These are phyloP conservation scores for Picathartes gymnocephalus DNA, from an alignment of 2,113 vertebrate species.

Conservation along the genomic window DNA sequence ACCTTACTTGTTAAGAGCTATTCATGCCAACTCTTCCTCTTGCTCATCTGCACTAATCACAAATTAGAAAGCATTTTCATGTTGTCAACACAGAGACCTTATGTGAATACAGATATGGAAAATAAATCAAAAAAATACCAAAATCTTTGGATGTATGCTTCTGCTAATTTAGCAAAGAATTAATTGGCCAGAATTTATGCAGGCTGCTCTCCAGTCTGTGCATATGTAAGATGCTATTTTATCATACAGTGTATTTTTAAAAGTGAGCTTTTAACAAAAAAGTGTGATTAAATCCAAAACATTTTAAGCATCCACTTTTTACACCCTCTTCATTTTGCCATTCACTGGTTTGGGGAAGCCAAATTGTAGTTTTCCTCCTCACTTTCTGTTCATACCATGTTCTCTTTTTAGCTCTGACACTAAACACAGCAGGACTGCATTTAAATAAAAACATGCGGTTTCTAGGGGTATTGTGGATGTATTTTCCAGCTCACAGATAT, in stretches of 20 bases:
- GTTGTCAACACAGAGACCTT: neutral
- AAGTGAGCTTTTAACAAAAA: neutral
- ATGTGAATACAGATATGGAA: neutral
- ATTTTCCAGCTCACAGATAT: neutral
- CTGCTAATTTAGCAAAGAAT: neutral
- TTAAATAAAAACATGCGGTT: constrained; percentile 5
- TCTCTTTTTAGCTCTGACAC: neutral
- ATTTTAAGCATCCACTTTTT: neutral
- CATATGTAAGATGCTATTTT: neutral
- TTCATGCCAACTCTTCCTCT: neutral
- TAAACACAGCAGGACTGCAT: neutral
- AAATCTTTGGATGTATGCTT: neutral
- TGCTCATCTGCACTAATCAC: neutral
- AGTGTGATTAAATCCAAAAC: neutral
- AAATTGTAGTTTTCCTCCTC: neutral
- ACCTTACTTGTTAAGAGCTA: neutral
- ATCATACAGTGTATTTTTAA: neutral
- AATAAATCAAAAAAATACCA: neutral
- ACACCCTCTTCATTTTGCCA: neutral
- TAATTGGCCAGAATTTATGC: neutral
- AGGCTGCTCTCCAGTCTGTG: neutral
- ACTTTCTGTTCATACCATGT: neutral
- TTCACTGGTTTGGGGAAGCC: neutral
- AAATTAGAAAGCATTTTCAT: constrained; percentile 14
- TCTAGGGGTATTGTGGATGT: neutral